phyloP scores from a whole-genome alignment of 2,888 invertebrate species.

The Mellilla xanthometata region DNA sequence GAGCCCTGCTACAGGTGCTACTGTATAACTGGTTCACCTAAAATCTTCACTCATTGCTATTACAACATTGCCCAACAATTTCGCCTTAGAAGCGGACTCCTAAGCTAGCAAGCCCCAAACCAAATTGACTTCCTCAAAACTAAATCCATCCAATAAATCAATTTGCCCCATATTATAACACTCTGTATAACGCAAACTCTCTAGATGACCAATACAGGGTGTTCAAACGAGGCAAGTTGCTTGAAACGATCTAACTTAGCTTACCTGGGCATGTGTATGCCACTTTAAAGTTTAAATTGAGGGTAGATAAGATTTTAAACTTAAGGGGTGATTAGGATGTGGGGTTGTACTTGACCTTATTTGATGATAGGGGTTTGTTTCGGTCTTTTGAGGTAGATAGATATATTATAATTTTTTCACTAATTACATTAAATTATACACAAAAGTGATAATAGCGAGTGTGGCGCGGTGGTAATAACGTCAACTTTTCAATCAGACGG shows the following conservation, averaged over 20 bases:
- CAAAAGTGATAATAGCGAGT: no score
- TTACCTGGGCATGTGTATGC: constrained; percentile 40
- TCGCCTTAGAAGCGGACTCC: not conserved
- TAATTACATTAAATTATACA: no score
- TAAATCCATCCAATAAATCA: constrained; percentile 17
- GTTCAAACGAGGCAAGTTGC: constrained; percentile 48
- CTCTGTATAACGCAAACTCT: constrained; percentile 13
- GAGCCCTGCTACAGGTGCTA: no score
- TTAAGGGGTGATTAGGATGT: constrained; percentile 19
- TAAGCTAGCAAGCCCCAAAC: constrained; percentile 6
- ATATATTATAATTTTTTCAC: no score
- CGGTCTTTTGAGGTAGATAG: not conserved
- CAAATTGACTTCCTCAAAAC: constrained; percentile 10
- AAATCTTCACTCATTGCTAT: no score
- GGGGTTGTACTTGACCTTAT: constrained; percentile 2
- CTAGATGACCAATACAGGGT: constrained; percentile 42
- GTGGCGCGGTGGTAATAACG: no score
- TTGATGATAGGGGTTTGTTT: constrained; percentile 1
- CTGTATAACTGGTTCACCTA: no score
- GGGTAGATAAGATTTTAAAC: constrained; percentile 36
- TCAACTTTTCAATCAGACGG: no score
- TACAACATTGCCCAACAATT: not conserved
- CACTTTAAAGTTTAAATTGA: constrained; percentile 43
- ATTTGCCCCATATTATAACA: constrained; percentile 14
- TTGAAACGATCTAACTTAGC: constrained; percentile 44